Evolutionary conservation across 2,797 vertebrate species (phyloP), one percentile per base, ranked within the genome.

Genomic region (Cryptoblepharus egeriae): DNA sequence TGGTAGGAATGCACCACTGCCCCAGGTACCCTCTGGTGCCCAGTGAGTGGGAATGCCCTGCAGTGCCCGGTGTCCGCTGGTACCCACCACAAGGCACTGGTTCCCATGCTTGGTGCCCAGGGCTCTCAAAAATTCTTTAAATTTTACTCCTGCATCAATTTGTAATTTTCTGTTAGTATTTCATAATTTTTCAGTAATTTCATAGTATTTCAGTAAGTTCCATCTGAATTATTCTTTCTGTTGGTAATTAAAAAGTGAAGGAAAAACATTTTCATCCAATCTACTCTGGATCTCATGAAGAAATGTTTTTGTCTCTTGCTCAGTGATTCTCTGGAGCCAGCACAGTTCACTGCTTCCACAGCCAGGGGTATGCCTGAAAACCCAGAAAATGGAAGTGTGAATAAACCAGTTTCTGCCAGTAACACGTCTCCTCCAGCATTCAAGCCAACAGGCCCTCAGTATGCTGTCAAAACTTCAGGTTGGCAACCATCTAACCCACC

Each of bases 321-420:
- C 87, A 98, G 97, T 78, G 96, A 96, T 80, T 69, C 89, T 4
- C 77, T 87, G 89, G 97, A 97, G 75, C 88, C 94, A 81, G 22
- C 92, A 83, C 87, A 92, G 65, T 93, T 95, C 0, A 2, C 87
- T 0, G 92, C 90, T 8, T 81, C 96, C 71, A 90, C 96, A 0
- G 89, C 90, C 5, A 97, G 92, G 91, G 96, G 87, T 5, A 65
- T 91, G 88, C 92, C 96, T 0, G 95, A 95, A 92, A 86, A 83
- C 61, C 81, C 88, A 0, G 91, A 95, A n/a, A 92, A 65, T 0
- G 2, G 39, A 42, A 42, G 77, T 0, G 81, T 86, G 1, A 4
- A 86, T n/a, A 95, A 88, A 92, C 92, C 87, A 81, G 77, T 86
- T 28, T 49, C 89, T 1, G 1, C 96, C 20, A 95, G 89, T 60